These are phyloP conservation scores for Yponomeuta cagnagella DNA, from an alignment of 2,888 invertebrate genomes.

Conservation along the genomic window DNA sequence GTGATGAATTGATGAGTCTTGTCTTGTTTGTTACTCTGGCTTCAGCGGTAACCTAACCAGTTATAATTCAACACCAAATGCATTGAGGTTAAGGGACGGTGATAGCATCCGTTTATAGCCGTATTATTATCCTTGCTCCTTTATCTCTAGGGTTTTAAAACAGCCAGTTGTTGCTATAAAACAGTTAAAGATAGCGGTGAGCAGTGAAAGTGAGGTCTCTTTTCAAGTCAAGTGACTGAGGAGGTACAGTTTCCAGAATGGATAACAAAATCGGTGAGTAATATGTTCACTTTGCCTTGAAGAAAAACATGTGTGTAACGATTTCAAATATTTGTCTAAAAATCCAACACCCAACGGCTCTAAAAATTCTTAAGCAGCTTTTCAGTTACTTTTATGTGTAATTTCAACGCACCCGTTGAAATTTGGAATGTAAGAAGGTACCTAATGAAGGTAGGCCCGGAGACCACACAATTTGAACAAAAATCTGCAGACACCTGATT, in stretches of 20 bases:
- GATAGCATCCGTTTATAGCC: not conserved
- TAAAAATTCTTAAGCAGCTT: too few relatives aligned
- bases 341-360: not conserved
- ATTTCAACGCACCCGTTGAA: too few relatives aligned
- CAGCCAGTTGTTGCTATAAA: slow-evolving; percentile 4
- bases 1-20: slow-evolving; percentile 5
- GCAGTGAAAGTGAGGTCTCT: not conserved
- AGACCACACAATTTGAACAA: too few relatives aligned
- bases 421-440: too few relatives aligned
- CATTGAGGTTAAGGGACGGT: slow-evolving; percentile 5
- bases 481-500: too few relatives aligned
- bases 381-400: too few relatives aligned
- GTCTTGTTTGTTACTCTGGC: not conserved
- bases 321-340: not conserved
- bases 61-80: slow-evolving; percentile 1
- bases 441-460: too few relatives aligned
- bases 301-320: not conserved
- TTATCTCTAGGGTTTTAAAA: not conserved
- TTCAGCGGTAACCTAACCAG: slow-evolving; percentile 8
- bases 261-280: slow-evolving; percentile 42
- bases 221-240: not conserved
- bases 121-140: not conserved
- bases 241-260: slow-evolving; percentile 24
- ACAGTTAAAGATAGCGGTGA: slow-evolving; percentile 8
- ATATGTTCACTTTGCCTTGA: not conserved